Evolutionary conservation across 2,797 vertebrate genomes (phyloP).

Genomic region (Dipus sagitta): DNA sequence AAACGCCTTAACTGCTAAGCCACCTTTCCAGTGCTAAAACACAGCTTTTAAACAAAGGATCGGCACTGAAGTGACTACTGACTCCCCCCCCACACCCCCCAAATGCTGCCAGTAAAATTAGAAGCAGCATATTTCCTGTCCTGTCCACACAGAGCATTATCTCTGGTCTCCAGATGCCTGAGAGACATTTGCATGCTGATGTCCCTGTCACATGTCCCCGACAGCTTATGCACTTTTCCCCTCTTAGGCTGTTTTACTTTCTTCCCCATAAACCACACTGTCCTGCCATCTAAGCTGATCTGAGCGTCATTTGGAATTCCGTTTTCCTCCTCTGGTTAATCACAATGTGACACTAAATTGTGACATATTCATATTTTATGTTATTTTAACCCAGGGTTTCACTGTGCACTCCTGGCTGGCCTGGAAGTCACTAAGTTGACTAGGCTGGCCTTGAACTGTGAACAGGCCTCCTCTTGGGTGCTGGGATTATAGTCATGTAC

Average conservation of each 20-base stretch:
- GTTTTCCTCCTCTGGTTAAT: neutral
- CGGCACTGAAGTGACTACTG: neutral
- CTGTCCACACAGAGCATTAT: constrained; percentile 62
- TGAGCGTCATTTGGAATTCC: constrained; percentile 8
- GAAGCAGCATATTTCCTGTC: constrained; percentile 67
- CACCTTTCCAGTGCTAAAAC: too few relatives aligned
- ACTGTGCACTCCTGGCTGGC: neutral
- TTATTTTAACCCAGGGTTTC: neutral
- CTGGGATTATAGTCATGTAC: neutral
- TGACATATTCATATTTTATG: neutral
- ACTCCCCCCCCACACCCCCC: fast-evolving
- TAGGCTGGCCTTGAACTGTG: neutral
- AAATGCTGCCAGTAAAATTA: constrained; percentile 36
- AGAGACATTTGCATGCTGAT: constrained; percentile 22
- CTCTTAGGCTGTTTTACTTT: neutral
- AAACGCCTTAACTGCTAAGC: too few relatives aligned
- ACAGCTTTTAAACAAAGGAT: neutral
- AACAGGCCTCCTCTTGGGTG: neutral
- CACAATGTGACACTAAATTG: neutral
- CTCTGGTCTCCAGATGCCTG: constrained; percentile 65
- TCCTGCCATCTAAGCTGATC: neutral
- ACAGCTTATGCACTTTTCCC: neutral
- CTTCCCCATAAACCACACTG: neutral
- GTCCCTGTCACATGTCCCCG: neutral
- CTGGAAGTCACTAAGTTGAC: neutral